These are phyloP conservation scores for Drosophila pseudoananassae DNA, from an alignment of 1,140 invertebrate genomes.

Conservation along the genomic window DNA sequence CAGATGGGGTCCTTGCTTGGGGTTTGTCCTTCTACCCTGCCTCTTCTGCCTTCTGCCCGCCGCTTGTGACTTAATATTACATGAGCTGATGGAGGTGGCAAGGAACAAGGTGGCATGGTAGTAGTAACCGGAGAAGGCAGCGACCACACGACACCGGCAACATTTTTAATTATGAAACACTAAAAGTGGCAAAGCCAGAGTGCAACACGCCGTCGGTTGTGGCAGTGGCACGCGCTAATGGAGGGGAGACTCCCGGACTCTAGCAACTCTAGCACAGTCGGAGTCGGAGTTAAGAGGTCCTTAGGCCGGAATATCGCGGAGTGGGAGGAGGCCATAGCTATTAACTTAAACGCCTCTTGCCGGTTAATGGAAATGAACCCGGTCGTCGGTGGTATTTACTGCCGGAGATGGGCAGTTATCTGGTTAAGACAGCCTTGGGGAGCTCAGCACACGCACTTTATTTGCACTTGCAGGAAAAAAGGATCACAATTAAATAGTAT, in stretches of 20 bases:
- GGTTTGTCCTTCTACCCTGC: conserved; percentile 9
- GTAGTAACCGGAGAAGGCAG: conserved; percentile 33
- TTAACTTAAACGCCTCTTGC: conserved; percentile 83
- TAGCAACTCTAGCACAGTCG: neutral
- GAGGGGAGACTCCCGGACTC: conserved; percentile 23
- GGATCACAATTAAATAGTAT: conserved; percentile 1
- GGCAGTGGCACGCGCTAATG: conserved; percentile 42
- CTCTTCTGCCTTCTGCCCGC: neutral
- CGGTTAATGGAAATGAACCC: conserved; percentile 82
- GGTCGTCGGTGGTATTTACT: conserved; percentile 60
- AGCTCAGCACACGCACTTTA: conserved; percentile 31
- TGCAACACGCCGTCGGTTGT: conserved; percentile 68
- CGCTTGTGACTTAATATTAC: conserved; percentile 70
- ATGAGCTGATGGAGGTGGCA: conserved; percentile 52
- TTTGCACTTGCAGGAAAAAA: conserved; percentile 8
- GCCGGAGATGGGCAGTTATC: conserved; percentile 67
- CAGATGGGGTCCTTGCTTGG: conserved; percentile 35
- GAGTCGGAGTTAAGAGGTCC: neutral
- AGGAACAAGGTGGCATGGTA: neutral
- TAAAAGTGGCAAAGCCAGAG: conserved; percentile 84
- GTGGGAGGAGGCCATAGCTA: conserved; percentile 65
- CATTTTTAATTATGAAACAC: conserved; percentile 84
- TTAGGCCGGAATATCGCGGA: conserved; percentile 2
- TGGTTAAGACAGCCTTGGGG: conserved; percentile 65
- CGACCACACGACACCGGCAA: conserved; percentile 65